Percentiles rank a stretch among this genome's conserved stretches.
These are phyloP conservation scores for Rhagonycha fulva DNA, from an alignment of 2,888 invertebrate genomes.

Conservation along the genomic window DNA sequence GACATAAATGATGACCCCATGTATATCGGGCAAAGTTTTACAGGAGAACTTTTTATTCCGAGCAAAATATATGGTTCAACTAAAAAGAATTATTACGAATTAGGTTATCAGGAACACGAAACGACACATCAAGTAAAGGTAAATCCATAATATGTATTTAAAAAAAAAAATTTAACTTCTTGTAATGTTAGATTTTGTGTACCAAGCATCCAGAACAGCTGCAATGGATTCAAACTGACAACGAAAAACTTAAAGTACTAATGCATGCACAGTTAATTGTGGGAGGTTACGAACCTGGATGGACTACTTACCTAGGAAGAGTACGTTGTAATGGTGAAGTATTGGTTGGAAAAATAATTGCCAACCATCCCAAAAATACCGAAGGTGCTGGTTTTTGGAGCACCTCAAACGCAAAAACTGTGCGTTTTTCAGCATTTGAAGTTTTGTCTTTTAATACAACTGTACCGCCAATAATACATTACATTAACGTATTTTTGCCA, in stretches of 20 bases:
- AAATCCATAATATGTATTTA: background rate
- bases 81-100: constrained; percentile 10
- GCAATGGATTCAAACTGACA: constrained; percentile 17
- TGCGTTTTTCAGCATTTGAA: background rate
- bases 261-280: constrained; percentile 6
- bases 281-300: constrained; percentile 17
- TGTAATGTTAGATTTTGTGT: constrained; percentile 14
- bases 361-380: background rate
- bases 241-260: constrained; percentile 5
- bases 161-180: background rate
- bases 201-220: constrained; percentile 16
- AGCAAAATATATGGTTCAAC: constrained; percentile 5
- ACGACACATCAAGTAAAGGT: constrained; percentile 7
- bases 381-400: constrained; percentile 3
- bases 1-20: constrained; percentile 11
- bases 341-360: constrained; percentile 9
- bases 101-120: background rate
- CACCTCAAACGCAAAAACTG: background rate
- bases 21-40: constrained; percentile 20
- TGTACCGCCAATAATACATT: background rate
- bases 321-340: background rate
- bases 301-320: constrained; percentile 16
- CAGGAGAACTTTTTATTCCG: background rate
- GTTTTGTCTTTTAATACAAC: background rate
- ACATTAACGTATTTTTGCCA: too few relatives aligned